phyloP scores from a whole-genome alignment of 2,888 invertebrate genomes.

The Dasysyrphus albostriatus region DNA sequence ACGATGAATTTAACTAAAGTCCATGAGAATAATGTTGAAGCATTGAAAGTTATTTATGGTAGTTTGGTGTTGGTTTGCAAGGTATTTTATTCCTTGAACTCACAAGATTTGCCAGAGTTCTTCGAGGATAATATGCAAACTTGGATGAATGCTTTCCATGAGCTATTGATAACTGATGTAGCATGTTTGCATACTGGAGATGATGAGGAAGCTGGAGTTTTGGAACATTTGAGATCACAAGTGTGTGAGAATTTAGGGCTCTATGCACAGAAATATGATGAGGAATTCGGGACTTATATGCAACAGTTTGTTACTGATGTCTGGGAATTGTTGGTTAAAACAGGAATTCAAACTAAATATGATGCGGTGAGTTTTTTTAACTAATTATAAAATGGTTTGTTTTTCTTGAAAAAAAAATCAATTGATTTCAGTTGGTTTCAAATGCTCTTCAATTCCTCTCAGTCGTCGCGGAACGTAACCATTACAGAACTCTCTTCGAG shows the following conservation, averaged over 20 bases:
- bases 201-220: constrained; percentile 93
- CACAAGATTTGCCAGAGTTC: constrained; percentile 99
- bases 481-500: constrained; percentile 95
- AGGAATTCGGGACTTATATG: constrained; percentile 96
- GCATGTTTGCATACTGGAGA: constrained; percentile 91
- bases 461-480: constrained; percentile 95
- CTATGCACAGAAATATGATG: constrained; percentile 99
- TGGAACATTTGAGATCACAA: constrained; percentile 96
- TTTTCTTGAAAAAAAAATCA: not conserved
- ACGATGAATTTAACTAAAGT: constrained; percentile 92
- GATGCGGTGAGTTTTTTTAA: constrained; percentile 88
- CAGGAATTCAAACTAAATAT: constrained; percentile 93
- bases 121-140: constrained; percentile 98
- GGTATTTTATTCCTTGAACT: constrained; percentile 98
- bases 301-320: constrained; percentile 96
- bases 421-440: constrained; percentile 91
- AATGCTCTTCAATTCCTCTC: constrained; percentile 98
- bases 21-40: constrained; percentile 91
- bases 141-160: constrained; percentile 97
- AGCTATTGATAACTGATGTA: constrained; percentile 91
- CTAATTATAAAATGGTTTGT: not conserved
- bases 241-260: constrained; percentile 97
- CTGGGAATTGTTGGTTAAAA: constrained; percentile 95
- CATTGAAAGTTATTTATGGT: constrained; percentile 93
- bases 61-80: constrained; percentile 95